Conservation (phyloP, 92 coral and sea anemone genomes). For the Diadumene lineata region DNA sequence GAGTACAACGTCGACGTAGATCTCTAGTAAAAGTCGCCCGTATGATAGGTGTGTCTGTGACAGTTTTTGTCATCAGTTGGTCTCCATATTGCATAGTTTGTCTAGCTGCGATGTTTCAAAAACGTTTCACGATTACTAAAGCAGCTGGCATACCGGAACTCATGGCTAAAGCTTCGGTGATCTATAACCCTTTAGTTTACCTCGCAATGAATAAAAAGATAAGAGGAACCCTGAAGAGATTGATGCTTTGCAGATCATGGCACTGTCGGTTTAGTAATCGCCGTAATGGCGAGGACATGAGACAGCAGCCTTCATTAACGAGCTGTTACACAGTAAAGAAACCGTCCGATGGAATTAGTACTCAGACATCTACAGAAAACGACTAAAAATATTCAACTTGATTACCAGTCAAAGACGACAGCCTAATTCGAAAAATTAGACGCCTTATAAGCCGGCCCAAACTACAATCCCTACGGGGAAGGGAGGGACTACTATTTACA, state of each 20-base stretch:
- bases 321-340: too few species aligned
- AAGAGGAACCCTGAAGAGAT: slow-evolving; percentile 1
- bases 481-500: too few species aligned
- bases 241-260: neutral
- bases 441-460: too few species aligned
- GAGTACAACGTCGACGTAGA: neutral
- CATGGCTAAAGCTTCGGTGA: slow-evolving; percentile 71
- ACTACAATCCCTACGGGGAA: too few species aligned
- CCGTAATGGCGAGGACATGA: too few species aligned
- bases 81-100: slow-evolving; percentile 59
- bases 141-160: slow-evolving; percentile 70
- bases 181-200: slow-evolving; percentile 62
- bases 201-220: slow-evolving; percentile 19
- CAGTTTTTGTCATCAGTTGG: slow-evolving; percentile 59
- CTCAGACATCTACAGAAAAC: too few species aligned
- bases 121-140: slow-evolving; percentile 32
- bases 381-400: too few species aligned
- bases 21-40: slow-evolving; percentile 55
- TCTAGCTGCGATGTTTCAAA: slow-evolving; percentile 35
- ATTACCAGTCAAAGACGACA: too few species aligned
- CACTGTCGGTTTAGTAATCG: too few species aligned
- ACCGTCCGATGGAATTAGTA: too few species aligned
- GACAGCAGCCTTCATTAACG: too few species aligned
- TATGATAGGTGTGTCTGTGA: slow-evolving; percentile 43
- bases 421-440: too few species aligned